phyloP scores from a whole-genome alignment of 2,797 vertebrate genomes.

The Aplochiton taeniatus region DNA sequence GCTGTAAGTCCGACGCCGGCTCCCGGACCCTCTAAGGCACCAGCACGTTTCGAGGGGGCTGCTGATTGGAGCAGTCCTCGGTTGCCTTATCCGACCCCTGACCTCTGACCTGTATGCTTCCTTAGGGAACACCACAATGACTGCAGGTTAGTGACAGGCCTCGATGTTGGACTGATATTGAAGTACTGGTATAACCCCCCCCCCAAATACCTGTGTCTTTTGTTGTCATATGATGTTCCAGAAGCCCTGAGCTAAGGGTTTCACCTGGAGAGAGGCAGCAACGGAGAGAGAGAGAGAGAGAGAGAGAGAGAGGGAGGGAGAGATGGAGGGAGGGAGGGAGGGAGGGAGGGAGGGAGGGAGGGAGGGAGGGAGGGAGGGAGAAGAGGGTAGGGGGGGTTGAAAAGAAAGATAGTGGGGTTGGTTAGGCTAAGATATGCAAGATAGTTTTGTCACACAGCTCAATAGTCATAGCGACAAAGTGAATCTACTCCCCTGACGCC shows the following conservation, averaged over 20 bases:
- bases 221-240: slow-evolving; percentile 29
- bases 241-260: slow-evolving; percentile 40
- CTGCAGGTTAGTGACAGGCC: slow-evolving; percentile 29
- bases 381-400: background rate
- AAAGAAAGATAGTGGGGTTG: background rate
- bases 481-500: slow-evolving; percentile 30
- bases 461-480: slow-evolving; percentile 33
- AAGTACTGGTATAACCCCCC: too few relatives aligned
- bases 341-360: slow-evolving; percentile 13
- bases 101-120: slow-evolving; percentile 47
- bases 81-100: slow-evolving; percentile 37
- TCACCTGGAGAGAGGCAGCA: slow-evolving; percentile 6
- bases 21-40: too few relatives aligned
- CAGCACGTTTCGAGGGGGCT: too few relatives aligned
- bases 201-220: slow-evolving; percentile 7
- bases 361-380: slow-evolving; percentile 23
- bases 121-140: slow-evolving; percentile 28
- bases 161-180: too few relatives aligned
- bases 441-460: slow-evolving; percentile 30
- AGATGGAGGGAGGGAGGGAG: background rate
- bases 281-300: slow-evolving; percentile 27
- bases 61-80: too few relatives aligned
- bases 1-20: too few relatives aligned
- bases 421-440: slow-evolving; percentile 7
- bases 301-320: background rate